Evolutionary conservation across 2,888 invertebrate species (phyloP).

Genomic region (Augochlorella aurata): DNA sequence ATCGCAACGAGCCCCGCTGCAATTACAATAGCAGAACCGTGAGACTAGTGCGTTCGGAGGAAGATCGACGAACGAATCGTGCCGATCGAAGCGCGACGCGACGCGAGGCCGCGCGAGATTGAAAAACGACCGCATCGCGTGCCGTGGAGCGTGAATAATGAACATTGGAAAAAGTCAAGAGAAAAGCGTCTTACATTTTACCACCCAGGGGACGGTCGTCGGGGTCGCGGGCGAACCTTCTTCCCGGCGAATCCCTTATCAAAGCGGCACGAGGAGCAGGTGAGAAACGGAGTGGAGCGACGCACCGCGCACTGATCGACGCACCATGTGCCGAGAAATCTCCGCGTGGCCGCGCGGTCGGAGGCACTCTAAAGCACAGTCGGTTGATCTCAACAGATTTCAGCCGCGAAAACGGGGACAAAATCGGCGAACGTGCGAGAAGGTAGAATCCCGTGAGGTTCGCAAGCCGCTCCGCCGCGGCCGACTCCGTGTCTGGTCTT

Average conservation of each 20-base stretch:
- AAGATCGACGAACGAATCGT: not conserved
- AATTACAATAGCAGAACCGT: conserved; percentile 27
- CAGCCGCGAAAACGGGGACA: conserved; percentile 53
- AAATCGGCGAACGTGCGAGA: conserved; percentile 41
- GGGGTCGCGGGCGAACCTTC: not conserved
- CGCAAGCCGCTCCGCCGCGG: conserved; percentile 4
- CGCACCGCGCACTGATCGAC: conserved; percentile 52
- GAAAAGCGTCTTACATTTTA: conserved; percentile 40
- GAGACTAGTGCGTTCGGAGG: not conserved
- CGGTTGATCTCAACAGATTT: conserved; percentile 53
- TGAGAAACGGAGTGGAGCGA: conserved; percentile 15
- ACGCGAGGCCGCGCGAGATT: not conserved
- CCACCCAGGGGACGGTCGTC: conserved; percentile 12
- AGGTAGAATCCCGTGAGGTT: conserved; percentile 32
- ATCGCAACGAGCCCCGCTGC: conserved; percentile 25
- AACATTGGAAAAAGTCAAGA: not conserved
- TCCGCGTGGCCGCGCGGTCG: conserved; percentile 58
- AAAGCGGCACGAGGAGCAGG: conserved; percentile 18
- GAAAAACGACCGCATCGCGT: not conserved
- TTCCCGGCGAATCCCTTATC: conserved; percentile 33
- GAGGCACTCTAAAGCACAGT: conserved; percentile 53
- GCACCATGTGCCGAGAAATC: conserved; percentile 56
- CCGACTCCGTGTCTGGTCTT: not conserved
- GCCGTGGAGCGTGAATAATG: too few relatives aligned
- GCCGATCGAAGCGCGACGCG: not conserved